phyloP scores from a whole-genome alignment of 2,113 vertebrate species.

The Ptilonorhynchus violaceus region DNA sequence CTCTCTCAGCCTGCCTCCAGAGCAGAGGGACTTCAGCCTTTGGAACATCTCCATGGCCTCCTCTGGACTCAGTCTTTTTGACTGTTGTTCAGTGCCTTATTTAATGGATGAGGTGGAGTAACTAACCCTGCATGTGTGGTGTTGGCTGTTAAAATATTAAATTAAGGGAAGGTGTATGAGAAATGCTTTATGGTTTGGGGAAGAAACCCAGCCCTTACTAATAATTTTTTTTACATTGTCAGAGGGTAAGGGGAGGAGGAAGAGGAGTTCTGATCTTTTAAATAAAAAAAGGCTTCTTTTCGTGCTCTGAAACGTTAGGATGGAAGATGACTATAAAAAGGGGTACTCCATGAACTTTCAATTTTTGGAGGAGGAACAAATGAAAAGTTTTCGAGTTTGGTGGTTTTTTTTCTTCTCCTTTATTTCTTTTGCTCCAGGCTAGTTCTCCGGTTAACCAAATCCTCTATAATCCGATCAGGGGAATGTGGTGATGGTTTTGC shows the following conservation, averaged over 20 bases:
- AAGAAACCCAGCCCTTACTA: background rate
- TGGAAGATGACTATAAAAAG: constrained; percentile 27
- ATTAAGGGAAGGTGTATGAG: background rate
- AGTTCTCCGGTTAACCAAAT: constrained; percentile 54
- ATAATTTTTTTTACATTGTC: background rate
- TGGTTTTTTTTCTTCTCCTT: background rate
- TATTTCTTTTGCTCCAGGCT: constrained; percentile 27
- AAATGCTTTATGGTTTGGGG: background rate
- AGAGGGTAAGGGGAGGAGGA: background rate
- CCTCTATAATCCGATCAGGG: constrained; percentile 65
- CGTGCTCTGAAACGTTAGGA: constrained; percentile 25
- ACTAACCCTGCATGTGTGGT: background rate
- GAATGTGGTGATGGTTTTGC: constrained; percentile 61
- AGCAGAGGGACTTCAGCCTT: background rate
- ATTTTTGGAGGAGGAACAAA: background rate
- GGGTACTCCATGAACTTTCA: background rate
- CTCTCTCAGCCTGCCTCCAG: background rate
- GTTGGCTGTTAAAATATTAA: background rate
- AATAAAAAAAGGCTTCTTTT: background rate
- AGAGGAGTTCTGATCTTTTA: background rate
- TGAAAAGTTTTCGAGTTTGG: background rate
- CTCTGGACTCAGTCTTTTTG: background rate
- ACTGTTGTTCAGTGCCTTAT: background rate
- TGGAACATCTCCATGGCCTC: too few relatives aligned
- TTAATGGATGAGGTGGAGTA: background rate